Base-by-base conservation (phyloP, 2,797 vertebrate genomes). In the Gallinago stenura region DNA sequence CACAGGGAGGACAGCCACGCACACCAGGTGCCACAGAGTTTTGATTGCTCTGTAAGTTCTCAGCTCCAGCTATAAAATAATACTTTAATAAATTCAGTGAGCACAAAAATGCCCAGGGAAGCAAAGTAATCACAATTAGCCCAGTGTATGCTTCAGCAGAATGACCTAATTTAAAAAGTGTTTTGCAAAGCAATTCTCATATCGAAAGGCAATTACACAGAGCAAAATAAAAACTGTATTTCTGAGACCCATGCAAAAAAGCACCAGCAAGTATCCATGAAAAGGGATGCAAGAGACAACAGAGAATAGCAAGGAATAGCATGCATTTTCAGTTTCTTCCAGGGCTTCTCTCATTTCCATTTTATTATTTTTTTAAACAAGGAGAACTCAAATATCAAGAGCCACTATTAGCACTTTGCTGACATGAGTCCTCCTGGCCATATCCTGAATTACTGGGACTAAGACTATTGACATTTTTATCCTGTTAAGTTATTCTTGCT, bases 111-210 rank as follows among this genome's bases (percentile, higher is more conserved):
- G 86, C 83, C 71, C 78, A 95, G 57, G 65, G 81, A 95, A 95
- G 91, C 94, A 96, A 97, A 96, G 94, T 90, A 76, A 75, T 72
- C 33, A 54, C 50, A 87, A 95, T 86, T 90, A 70, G 75, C 46
- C 71, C n/a, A 48, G 30, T 51, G 61, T 43, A 58, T 56, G 26
- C 43, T 68, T 28, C 22, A 78, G 62, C 6, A 66, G 53, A 68
- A 86, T 61, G 83, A 95, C 93, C 94, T 90, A 81, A 89, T 31
- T 96, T 76, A 25, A 82, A 87, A 86, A 92, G 65, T 17, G 51
- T 89, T 95, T 86, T 95, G 69, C 62, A 57, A 70, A 95, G 96
- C 56, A 56, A 66, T 83, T 87, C 87, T 92, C 53, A 30, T 48
- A 69, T 17, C 76, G 70, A 80, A 94, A 95, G 54, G 58, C 72